A percentile compares a stretch with the other conserved stretches of the same genome.
These are phyloP conservation scores for Tichodroma muraria DNA, from an alignment of 2,113 vertebrate genomes.

Conservation along the genomic window DNA sequence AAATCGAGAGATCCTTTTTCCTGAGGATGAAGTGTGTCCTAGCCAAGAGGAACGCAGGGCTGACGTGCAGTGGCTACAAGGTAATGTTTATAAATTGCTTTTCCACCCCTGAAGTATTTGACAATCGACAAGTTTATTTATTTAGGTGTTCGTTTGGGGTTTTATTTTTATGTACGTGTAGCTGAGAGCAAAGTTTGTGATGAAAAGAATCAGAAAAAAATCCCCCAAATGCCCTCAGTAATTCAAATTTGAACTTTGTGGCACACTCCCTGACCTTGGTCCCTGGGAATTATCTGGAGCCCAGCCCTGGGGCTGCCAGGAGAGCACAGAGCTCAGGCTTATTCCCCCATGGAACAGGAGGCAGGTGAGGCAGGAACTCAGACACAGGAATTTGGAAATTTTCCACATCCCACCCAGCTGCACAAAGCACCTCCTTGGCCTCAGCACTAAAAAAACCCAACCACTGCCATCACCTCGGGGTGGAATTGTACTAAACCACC, in stretches of 20 bases:
- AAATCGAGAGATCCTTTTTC: slow-evolving; percentile 91
- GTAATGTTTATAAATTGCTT: slow-evolving; percentile 34
- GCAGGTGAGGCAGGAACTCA: not conserved
- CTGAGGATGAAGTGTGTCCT: slow-evolving; percentile 95
- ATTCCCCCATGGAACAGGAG: not conserved
- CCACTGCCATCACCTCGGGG: not conserved
- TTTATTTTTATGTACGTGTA: rapidly evolving
- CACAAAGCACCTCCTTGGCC: not conserved
- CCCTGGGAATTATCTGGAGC: not conserved
- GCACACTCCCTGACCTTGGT: not conserved
- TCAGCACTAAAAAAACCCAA: not conserved
- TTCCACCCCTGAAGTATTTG: not conserved
- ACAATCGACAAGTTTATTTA: not conserved
- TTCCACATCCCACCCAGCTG: not conserved
- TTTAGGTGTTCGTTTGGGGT: rapidly evolving
- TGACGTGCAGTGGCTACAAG: slow-evolving; percentile 95
- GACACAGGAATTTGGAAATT: not conserved
- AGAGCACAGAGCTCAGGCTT: not conserved
- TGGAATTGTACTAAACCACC: not conserved
- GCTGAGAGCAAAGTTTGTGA: not conserved
- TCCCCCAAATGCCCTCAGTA: not conserved
- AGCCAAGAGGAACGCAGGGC: slow-evolving; percentile 90
- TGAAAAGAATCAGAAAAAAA: not conserved
- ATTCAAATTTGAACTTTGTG: not conserved
- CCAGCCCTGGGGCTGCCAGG: not conserved